Percentiles rank a stretch among this genome's conserved stretches.
Evolutionary conservation across 30 jellyfish, hydroid and myxozoan species (phyloP).

Genomic region (Kudoa iwatai): DNA sequence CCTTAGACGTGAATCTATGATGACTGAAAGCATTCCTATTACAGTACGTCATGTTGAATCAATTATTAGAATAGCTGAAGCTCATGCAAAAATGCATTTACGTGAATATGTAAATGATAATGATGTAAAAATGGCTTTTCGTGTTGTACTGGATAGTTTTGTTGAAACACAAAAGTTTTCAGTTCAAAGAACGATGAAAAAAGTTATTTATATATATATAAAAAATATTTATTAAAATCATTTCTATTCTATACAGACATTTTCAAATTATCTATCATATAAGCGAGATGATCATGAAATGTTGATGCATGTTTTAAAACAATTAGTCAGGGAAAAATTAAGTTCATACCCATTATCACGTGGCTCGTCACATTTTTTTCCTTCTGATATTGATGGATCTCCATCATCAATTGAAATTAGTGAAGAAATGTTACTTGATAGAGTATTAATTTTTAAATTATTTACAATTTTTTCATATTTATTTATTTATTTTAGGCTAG

Average conservation of each 20-base stretch:
- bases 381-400: background rate
- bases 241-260: constrained; percentile 9
- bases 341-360: constrained; percentile 1
- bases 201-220: constrained; percentile 6
- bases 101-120: constrained; percentile 46
- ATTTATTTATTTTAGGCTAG: constrained; percentile 18
- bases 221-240: no score
- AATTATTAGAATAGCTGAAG: constrained; percentile 53
- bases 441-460: background rate
- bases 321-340: constrained; percentile 38
- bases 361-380: background rate
- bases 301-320: constrained; percentile 27
- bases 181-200: constrained; percentile 39
- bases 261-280: constrained; percentile 42
- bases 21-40: constrained; percentile 60
- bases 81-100: constrained; percentile 52
- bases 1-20: constrained; percentile 48
- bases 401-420: background rate
- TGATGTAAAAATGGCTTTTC: constrained; percentile 73
- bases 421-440: background rate
- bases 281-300: constrained; percentile 50
- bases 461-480: background rate
- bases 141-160: constrained; percentile 60
- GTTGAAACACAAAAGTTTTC: constrained; percentile 68
- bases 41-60: constrained; percentile 72